Conservation (phyloP, 2,113 vertebrate species). For the Potamarius usumacintae region DNA sequence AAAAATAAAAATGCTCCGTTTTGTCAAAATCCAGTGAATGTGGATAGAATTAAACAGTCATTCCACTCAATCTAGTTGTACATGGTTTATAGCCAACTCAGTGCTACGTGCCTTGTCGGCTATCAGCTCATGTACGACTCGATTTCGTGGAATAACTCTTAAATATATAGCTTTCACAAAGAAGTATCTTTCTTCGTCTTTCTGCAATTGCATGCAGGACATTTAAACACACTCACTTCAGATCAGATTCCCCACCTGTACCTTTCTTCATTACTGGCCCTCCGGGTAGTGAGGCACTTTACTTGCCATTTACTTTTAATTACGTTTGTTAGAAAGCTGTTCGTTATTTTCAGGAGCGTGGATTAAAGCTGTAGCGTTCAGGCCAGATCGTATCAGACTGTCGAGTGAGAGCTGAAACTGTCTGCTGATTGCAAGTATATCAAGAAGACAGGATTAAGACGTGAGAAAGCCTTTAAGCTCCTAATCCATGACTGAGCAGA, state of each 20-base stretch:
- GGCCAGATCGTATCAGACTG: conserved; percentile 30
- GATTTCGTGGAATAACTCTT: too few species aligned
- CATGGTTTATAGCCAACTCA: too few species aligned
- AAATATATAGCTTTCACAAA: neutral
- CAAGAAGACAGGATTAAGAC: conserved; percentile 51
- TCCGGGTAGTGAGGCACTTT: neutral
- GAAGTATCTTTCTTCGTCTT: neutral
- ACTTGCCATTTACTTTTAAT: neutral
- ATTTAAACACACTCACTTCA: neutral
- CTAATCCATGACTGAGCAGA: conserved; percentile 53
- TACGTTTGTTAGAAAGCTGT: conserved; percentile 12
- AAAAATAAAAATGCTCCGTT: too few species aligned
- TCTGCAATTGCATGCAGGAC: neutral
- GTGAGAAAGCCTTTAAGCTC: conserved; percentile 41
- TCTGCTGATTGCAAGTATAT: conserved; percentile 35
- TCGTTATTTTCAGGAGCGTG: neutral
- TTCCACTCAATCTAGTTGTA: too few species aligned
- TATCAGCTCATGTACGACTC: too few species aligned
- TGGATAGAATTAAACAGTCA: too few species aligned
- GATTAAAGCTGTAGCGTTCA: neutral
- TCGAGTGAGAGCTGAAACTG: conserved; percentile 35
- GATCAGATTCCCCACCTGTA: neutral
- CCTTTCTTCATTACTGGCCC: conserved; percentile 2
- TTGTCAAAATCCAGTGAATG: too few species aligned
- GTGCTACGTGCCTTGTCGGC: too few species aligned